Evolutionary conservation across 2,113 vertebrate genomes (phyloP).

Genomic region (Gambusia affinis): DNA sequence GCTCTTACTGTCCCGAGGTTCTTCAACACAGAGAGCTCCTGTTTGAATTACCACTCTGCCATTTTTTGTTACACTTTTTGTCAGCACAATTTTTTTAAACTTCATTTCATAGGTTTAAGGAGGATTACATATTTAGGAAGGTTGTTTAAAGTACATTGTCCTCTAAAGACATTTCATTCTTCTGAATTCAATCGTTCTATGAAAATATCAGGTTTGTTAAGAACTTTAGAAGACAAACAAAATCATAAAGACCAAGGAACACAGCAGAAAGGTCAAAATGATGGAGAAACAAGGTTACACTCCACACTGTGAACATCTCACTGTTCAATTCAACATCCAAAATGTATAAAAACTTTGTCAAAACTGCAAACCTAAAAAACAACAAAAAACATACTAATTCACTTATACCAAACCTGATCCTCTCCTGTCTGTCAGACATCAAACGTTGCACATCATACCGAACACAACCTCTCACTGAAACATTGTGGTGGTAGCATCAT

Average conservation of each 20-base stretch:
- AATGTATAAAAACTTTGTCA: too few relatives aligned
- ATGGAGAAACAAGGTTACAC: too few relatives aligned
- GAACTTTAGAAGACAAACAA: background rate
- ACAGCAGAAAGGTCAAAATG: background rate
- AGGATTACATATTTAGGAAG: background rate
- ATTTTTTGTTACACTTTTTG: background rate
- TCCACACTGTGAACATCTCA: too few relatives aligned
- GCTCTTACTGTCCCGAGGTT: constrained; percentile 22
- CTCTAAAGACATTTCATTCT: background rate
- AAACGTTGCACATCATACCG: too few relatives aligned
- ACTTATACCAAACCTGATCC: too few relatives aligned
- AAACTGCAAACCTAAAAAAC: too few relatives aligned
- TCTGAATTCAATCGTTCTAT: background rate
- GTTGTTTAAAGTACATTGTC: background rate
- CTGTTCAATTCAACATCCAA: too few relatives aligned
- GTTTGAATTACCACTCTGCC: constrained; percentile 21
- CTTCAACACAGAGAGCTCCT: constrained; percentile 4
- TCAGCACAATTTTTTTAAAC: constrained; percentile 8
- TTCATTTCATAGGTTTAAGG: constrained; percentile 12
- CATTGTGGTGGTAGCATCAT: too few relatives aligned
- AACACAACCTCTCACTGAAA: too few relatives aligned
- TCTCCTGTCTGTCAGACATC: too few relatives aligned
- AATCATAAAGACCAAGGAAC: background rate
- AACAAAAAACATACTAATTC: too few relatives aligned
- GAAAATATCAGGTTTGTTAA: background rate